A percentile compares a stretch with the other conserved stretches of the same genome.
phyloP scores from a whole-genome alignment of 2,113 vertebrate species.

The Crypturellus undulatus region DNA sequence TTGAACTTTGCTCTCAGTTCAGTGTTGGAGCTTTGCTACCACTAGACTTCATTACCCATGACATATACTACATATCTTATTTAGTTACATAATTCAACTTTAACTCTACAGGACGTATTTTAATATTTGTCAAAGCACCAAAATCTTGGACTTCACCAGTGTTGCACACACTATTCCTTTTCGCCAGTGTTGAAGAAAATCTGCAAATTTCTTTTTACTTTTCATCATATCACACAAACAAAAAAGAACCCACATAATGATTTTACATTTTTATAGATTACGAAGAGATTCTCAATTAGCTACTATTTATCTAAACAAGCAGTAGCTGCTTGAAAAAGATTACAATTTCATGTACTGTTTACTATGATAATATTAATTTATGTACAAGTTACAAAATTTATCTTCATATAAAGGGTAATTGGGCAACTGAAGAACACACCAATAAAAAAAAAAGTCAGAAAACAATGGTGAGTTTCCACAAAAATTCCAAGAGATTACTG shows the following conservation, averaged over 20 bases:
- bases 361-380: neutral
- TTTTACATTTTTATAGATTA: neutral
- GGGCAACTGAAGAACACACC: neutral
- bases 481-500: slow-evolving; percentile 20
- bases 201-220: neutral
- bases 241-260: neutral
- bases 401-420: neutral
- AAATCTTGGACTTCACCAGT: neutral
- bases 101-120: neutral
- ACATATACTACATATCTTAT: neutral
- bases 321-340: neutral
- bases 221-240: neutral
- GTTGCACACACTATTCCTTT: neutral
- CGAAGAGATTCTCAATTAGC: neutral
- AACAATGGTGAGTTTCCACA: neutral
- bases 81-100: neutral
- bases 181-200: neutral
- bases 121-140: neutral
- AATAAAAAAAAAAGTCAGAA: neutral
- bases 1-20: neutral
- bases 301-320: neutral
- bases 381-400: neutral
- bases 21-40: neutral
- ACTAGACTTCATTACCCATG: neutral
- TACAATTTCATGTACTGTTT: neutral